phyloP scores from a whole-genome alignment of 2,888 invertebrate genomes.

The Melieria crassipennis region DNA sequence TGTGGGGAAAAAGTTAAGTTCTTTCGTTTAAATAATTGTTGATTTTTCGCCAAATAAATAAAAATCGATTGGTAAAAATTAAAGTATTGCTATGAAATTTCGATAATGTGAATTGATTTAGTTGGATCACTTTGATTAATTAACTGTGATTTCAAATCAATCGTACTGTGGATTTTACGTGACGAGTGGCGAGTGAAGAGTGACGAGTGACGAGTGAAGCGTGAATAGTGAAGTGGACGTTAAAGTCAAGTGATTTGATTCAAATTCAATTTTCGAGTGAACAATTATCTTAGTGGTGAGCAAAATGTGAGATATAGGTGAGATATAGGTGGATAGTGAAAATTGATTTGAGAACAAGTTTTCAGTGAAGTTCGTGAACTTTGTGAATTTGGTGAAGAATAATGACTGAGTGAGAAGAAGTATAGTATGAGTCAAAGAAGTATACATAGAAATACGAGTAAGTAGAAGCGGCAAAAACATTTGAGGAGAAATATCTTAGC shows the following conservation, averaged over 20 bases:
- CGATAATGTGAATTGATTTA: conserved; percentile 46
- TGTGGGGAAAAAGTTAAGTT: conserved; percentile 34
- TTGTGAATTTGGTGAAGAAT: conserved; percentile 17
- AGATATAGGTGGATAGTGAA: not conserved
- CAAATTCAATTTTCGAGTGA: too few relatives aligned
- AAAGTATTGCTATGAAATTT: conserved; percentile 57
- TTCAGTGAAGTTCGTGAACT: not conserved
- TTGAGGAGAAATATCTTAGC: too few relatives aligned
- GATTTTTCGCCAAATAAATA: conserved; percentile 23
- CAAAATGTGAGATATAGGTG: conserved; percentile 12
- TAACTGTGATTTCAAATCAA: conserved; percentile 24
- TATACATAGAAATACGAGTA: conserved; percentile 11
- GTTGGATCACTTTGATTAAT: conserved; percentile 38
- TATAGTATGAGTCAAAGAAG: conserved; percentile 20
- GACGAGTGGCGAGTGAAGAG: conserved; percentile 30
- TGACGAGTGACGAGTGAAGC: conserved; percentile 32
- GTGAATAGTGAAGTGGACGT: conserved; percentile 14
- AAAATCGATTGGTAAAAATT: conserved; percentile 18
- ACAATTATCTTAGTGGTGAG: conserved; percentile 4
- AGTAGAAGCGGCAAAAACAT: conserved; percentile 16
- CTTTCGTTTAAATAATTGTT: conserved; percentile 17
- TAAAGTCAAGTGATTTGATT: conserved; percentile 15
- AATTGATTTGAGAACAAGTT: conserved; percentile 3
- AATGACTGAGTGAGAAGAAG: conserved; percentile 18
- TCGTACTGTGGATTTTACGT: conserved; percentile 27